Evolutionary conservation across 2,797 vertebrate genomes (phyloP).

Genomic region (Lepilemur septentrionalis): DNA sequence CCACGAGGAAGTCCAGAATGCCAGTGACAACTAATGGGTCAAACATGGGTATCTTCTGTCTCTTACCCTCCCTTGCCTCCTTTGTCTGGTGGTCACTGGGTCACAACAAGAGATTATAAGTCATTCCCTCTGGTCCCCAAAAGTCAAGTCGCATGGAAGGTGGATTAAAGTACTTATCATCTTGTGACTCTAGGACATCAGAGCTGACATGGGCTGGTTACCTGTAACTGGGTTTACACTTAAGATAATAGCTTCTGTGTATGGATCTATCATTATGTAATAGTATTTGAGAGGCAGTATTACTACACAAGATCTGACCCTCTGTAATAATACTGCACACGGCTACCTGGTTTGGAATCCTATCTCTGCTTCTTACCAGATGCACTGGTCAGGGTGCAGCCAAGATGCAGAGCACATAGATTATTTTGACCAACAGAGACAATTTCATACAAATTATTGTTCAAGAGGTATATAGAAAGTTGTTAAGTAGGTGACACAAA

Average conservation of each 20-base stretch:
- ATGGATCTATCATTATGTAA: not conserved
- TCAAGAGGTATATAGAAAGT: not conserved
- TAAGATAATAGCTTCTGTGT: not conserved
- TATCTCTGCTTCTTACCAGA: not conserved
- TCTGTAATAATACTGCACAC: not conserved
- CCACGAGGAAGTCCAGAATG: not conserved
- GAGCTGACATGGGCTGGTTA: not conserved
- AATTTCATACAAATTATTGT: not conserved
- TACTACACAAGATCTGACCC: not conserved
- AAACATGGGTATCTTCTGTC: not conserved
- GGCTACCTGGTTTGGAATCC: not conserved
- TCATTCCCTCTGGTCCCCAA: not conserved
- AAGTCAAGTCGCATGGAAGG: not conserved
- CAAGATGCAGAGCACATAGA: not conserved
- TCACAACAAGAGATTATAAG: not conserved
- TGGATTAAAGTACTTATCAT: not conserved
- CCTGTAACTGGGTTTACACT: not conserved
- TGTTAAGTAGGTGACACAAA: not conserved
- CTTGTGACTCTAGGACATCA: not conserved
- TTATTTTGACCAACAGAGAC: not conserved
- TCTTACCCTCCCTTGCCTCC: not conserved
- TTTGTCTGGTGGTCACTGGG: not conserved
- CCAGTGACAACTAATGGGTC: not conserved
- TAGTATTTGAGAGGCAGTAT: not conserved
- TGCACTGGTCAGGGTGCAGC: not conserved